phyloP scores from a whole-genome alignment of 1,140 invertebrate species.

The Rhagoletis zephyria region DNA sequence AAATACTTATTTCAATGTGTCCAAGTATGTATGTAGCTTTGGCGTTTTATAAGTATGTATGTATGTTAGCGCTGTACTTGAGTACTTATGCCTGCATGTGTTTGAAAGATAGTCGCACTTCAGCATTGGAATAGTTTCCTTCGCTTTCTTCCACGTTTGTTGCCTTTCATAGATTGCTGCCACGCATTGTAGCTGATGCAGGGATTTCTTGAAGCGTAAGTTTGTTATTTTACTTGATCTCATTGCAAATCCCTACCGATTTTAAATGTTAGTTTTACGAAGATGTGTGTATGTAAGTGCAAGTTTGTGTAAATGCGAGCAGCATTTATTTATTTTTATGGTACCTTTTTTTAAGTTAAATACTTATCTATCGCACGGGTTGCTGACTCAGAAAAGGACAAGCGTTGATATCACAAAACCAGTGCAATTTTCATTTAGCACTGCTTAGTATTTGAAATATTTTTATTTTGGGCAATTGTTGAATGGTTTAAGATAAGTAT shows the following conservation, averaged over 20 bases:
- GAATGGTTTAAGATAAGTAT: neutral
- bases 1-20: neutral
- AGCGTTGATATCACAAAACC: neutral
- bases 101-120: neutral
- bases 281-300: neutral
- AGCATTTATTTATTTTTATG: neutral
- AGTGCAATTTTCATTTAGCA: slow-evolving; percentile 17
- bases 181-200: neutral
- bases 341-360: neutral
- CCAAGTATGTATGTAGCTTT: neutral
- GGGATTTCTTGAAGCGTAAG: neutral
- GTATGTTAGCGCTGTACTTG: neutral
- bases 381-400: neutral
- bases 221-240: slow-evolving; percentile 15
- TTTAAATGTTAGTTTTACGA: neutral
- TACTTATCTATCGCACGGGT: neutral
- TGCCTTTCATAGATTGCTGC: neutral
- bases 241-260: neutral
- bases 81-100: neutral
- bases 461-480: neutral
- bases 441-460: neutral
- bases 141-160: neutral
- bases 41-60: neutral
- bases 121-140: neutral
- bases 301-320: neutral